Base-by-base conservation (phyloP, 2,113 vertebrate genomes). In the Gopherus flavomarginatus region DNA sequence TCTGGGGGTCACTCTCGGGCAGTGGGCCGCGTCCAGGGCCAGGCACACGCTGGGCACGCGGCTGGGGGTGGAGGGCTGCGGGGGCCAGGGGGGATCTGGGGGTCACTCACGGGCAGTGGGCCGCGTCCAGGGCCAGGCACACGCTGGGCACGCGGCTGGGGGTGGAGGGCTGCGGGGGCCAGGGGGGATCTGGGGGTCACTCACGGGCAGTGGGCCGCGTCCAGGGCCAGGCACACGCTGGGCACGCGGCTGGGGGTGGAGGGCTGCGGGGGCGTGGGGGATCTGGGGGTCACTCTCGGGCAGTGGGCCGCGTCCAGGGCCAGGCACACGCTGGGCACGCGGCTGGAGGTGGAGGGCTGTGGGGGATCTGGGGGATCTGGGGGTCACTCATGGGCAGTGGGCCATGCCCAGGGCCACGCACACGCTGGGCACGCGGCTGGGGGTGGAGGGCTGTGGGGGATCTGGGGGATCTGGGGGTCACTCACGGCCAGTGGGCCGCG, bases 161-260 rank as follows among this genome's bases (percentile, higher is more conserved):
- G 38, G 19, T 19, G 7, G 29, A 12, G 11, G 6, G 42, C 84
- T 9, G 59, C 27, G 13, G 14, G 8, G 35, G 47, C 42, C 42
- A 5, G 5, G 42, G 59, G 65, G 78, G n/a, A n/a, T n/a, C n/a
- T n/a, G n/a, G n/a, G n/a, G n/a, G 69, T 53, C 47, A 88, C 91
- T 85, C 96, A 99, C 99, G 98, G 97, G 92, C 80, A 96, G 95
- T 97, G 98, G 87, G 98, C 97, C 29, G 98, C 99, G 85, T 98
- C 99, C 98, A 99, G 99, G 96, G 99, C 99, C 72, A 99, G 96
- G 42, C 99, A 99, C 89, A 99, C 99, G 4, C 99, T 99, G 49
- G 99, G 99, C 50, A 99, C 99, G n/a, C n/a, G n/a, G n/a, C n/a
- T 3, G 42, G 42, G 3, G 3, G 42, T 42, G n/a, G n/a, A n/a